Conservation (phyloP, 2,888 invertebrate species). For the Eutolmus rufibarbis region DNA sequence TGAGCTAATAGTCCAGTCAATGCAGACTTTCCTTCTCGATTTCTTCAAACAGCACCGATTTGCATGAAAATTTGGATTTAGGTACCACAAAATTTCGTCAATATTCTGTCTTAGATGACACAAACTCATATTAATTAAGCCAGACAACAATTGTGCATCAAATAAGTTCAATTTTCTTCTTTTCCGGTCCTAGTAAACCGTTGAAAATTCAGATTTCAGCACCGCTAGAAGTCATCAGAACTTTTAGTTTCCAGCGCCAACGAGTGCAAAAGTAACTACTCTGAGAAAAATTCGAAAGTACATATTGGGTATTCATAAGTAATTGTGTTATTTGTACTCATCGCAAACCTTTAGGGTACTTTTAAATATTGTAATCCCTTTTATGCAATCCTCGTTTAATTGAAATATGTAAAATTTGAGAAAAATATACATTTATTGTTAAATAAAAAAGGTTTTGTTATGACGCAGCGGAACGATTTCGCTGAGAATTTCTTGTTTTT, state of each 20-base stretch:
- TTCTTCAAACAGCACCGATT: too few relatives aligned
- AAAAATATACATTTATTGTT: background rate
- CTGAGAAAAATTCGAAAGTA: background rate
- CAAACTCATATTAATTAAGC: too few relatives aligned
- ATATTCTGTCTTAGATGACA: too few relatives aligned
- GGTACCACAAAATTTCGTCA: too few relatives aligned
- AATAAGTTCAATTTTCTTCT: too few relatives aligned
- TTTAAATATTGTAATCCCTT: background rate
- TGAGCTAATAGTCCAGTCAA: too few relatives aligned
- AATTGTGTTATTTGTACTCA: background rate
- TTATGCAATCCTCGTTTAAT: background rate
- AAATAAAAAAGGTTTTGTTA: background rate
- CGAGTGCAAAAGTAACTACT: background rate
- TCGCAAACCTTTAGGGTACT: background rate
- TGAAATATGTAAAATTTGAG: background rate
- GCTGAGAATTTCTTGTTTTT: background rate
- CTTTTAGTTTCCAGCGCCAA: background rate
- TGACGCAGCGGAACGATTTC: conserved; percentile 51
- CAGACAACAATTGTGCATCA: too few relatives aligned
- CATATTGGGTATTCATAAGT: background rate
- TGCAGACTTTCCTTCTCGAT: too few relatives aligned
- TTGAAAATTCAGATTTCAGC: too few relatives aligned
- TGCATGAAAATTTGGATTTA: too few relatives aligned
- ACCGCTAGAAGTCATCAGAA: too few relatives aligned
- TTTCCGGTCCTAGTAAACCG: too few relatives aligned